Evolutionary conservation across 2,797 vertebrate genomes (phyloP).

Genomic region (Nyctibius grandis): DNA sequence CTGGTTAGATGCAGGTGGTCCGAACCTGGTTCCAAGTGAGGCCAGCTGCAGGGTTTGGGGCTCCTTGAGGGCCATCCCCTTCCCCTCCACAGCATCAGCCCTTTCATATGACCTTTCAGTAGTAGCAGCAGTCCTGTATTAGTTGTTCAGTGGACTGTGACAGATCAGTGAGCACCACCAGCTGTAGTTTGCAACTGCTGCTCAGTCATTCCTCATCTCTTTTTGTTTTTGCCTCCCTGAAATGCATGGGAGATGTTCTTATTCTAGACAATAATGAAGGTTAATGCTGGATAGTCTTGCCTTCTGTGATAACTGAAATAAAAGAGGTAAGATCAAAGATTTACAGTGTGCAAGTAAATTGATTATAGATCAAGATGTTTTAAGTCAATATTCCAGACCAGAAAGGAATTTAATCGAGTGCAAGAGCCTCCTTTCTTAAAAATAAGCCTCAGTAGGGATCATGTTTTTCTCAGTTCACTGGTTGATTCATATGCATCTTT

Average conservation of each 20-base stretch:
- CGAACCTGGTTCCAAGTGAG: not conserved
- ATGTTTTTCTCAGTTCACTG: not conserved
- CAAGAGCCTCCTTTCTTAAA: not conserved
- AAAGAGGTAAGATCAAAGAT: not conserved
- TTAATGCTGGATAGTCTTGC: not conserved
- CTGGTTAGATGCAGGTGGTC: not conserved
- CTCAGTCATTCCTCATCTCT: not conserved
- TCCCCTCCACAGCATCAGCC: not conserved
- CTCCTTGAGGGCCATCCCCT: not conserved
- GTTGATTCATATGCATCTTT: not conserved
- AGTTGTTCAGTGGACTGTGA: not conserved
- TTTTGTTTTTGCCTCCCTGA: not conserved
- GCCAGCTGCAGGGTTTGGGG: not conserved
- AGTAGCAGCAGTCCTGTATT: not conserved
- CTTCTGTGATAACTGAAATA: not conserved
- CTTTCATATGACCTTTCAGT: not conserved
- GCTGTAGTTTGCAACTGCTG: not conserved
- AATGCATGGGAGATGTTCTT: not conserved
- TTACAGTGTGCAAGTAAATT: not conserved
- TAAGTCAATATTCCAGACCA: not conserved
- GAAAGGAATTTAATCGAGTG: not conserved
- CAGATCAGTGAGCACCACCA: not conserved
- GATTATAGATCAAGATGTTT: not conserved
- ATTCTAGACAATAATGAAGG: not conserved
- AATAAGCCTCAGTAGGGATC: not conserved